Evolutionary conservation across 2,888 invertebrate species (phyloP).

Genomic region (Leptothorax acervorum): DNA sequence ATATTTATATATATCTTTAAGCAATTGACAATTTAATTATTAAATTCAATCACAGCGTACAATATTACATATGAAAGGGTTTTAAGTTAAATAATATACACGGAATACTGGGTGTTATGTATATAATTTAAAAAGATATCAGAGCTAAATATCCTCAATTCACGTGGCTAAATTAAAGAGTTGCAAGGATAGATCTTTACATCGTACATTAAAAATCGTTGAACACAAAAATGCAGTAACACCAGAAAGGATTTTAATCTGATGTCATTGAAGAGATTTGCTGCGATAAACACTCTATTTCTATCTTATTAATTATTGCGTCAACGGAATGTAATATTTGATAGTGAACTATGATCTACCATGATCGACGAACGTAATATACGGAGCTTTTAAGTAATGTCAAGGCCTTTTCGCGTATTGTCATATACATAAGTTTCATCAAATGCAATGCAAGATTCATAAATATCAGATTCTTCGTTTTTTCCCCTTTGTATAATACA

Average conservation of each 20-base stretch:
- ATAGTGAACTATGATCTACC: conserved; percentile 55
- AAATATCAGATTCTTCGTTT: conserved; percentile 53
- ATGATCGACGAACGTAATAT: conserved; percentile 51
- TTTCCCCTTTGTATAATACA: conserved; percentile 58
- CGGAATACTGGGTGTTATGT: conserved; percentile 60
- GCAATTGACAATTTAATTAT: conserved; percentile 72
- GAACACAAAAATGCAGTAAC: conserved; percentile 63
- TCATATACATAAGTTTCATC: conserved; percentile 71
- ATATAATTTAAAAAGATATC: conserved; percentile 47
- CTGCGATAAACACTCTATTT: conserved; percentile 48
- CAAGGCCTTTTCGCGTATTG: conserved; percentile 72
- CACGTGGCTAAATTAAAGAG: conserved; percentile 32
- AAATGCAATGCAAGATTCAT: conserved; percentile 72
- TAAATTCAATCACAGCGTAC: conserved; percentile 72
- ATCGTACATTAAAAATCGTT: conserved; percentile 41
- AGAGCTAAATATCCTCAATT: conserved; percentile 42
- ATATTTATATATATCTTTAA: conserved; percentile 59
- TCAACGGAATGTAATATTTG: conserved; percentile 70
- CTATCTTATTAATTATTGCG: conserved; percentile 53
- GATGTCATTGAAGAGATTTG: conserved; percentile 47
- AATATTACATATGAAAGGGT: conserved; percentile 60
- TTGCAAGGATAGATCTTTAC: conserved; percentile 31
- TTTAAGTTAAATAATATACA: conserved; percentile 63
- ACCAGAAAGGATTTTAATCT: conserved; percentile 50
- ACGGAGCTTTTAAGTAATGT: conserved; percentile 63